Percentiles rank a stretch among this genome's conserved stretches.
These are phyloP conservation scores for Paradoxurus hermaphroditus DNA, from an alignment of 2,113 vertebrate species.

Conservation along the genomic window DNA sequence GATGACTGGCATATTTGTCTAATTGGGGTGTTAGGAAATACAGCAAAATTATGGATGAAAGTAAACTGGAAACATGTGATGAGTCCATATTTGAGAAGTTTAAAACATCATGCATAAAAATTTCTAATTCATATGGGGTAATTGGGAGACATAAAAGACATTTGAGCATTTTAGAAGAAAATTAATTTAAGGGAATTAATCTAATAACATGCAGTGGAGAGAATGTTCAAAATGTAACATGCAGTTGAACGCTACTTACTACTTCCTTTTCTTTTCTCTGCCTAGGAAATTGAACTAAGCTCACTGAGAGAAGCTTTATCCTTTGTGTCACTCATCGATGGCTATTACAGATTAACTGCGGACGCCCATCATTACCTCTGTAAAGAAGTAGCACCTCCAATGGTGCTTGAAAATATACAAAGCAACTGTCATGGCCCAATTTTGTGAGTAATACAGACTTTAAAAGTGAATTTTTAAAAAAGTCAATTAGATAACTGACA, in stretches of 20 bases:
- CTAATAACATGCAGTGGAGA: not conserved
- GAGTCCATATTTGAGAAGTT: not conserved
- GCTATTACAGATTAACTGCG: constrained; percentile 95
- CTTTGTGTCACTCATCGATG: constrained; percentile 96
- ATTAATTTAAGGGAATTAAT: not conserved
- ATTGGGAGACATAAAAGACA: not conserved
- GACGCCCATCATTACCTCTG: constrained; percentile 97
- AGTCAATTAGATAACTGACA: not conserved
- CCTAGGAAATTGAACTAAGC: constrained; percentile 94
- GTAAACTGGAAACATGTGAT: not conserved
- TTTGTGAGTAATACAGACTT: constrained; percentile 87
- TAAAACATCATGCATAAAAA: constrained; percentile 20
- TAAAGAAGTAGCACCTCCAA: constrained; percentile 94
- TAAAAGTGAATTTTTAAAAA: not conserved
- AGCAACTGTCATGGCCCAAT: constrained; percentile 96
- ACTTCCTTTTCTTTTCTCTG: constrained; percentile 9
- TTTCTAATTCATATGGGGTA: not conserved
- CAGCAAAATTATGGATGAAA: not conserved
- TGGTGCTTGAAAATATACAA: constrained; percentile 93
- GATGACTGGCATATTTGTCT: not conserved
- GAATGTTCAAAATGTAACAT: constrained; percentile 1
- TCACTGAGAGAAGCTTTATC: constrained; percentile 93
- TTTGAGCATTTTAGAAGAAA: constrained; percentile 31
- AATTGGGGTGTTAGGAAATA: not conserved
- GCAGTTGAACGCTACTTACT: not conserved